Base-by-base conservation (phyloP, 2,797 vertebrate species). In the Echeneis naucrates region DNA sequence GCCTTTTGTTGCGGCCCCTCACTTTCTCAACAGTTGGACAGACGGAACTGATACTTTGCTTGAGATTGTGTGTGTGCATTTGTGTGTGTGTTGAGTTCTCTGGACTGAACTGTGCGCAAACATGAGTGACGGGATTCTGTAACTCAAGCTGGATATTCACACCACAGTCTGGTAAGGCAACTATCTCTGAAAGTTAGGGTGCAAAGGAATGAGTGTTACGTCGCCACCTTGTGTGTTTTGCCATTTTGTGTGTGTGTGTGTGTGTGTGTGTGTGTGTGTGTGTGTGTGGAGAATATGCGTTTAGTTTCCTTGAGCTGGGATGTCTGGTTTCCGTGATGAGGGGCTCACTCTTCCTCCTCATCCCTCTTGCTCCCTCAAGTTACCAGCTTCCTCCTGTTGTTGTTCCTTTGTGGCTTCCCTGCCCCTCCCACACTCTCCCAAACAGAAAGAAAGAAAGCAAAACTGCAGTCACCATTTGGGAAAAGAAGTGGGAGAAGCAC, bases 371-470 rank as follows among this genome's bases (percentile, higher is more conserved):
- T 38, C 67, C 7, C 90, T 94, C 91, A 85, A 88, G 91, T 94
- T 94, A 93, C 93, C 88, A 84, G 91, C 89, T 94, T 94, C 92
- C 91, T 94, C 92, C 91, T 90, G 94, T 94, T 90, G 94, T 94
- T 94, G 78, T 89, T 80, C 87, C 89, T n/a, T n/a, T 80, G 88
- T 81, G 91, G 91, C 92, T 91, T 90, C 84, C 91, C 58, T 80
- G 84, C 87, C 83, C 84, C 92, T 93, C 93, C 92, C 93, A 93
- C 92, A 90, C 93, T 92, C 89, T 85, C 79, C 73, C 68, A 47
- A 75, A 84, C 77, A 87, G 73, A 86, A 84, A 87, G 82, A 87
- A 87, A 92, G 90, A 87, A 92, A 93, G 90, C 86, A 92, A 93
- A 93, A 90, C 74, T 64, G 80, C 66, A 84, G 91, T 91, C 91